These are phyloP conservation scores for Prenolepis imparis DNA, from an alignment of 2,888 invertebrate genomes.

Conservation along the genomic window DNA sequence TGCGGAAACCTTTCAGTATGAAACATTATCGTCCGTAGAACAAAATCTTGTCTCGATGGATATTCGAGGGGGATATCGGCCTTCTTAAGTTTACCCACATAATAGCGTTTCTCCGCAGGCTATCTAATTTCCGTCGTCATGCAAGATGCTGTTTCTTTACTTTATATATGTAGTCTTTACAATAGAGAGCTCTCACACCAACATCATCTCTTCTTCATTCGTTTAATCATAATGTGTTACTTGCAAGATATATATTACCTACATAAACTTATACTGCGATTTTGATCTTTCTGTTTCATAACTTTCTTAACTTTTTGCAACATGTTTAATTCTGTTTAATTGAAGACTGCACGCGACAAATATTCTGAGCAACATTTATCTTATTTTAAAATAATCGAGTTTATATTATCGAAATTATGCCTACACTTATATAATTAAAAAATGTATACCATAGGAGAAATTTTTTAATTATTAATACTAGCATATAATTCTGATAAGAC, in stretches of 20 bases:
- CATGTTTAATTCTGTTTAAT: conserved; percentile 4
- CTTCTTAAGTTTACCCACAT: conserved; percentile 59
- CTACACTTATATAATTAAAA: neutral
- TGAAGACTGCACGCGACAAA: neutral
- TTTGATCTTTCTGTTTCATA: conserved; percentile 12
- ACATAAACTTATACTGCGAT: neutral
- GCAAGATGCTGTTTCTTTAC: conserved; percentile 45
- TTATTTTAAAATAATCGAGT: neutral
- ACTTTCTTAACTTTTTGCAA: neutral
- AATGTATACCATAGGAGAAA: neutral
- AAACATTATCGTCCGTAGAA: conserved; percentile 50
- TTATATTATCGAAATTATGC: neutral
- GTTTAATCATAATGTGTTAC: conserved; percentile 13
- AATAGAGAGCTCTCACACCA: conserved; percentile 17
- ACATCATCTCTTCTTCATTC: conserved; percentile 7
- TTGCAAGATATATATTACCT: neutral
- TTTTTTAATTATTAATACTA: neutral
- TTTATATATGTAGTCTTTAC: conserved; percentile 42
- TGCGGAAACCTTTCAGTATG: conserved; percentile 37
- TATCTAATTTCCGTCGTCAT: conserved; percentile 61
- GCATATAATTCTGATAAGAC: neutral
- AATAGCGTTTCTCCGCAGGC: conserved; percentile 45
- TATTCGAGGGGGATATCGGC: conserved; percentile 59
- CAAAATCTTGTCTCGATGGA: conserved; percentile 55
- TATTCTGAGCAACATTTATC: neutral